Evolutionary conservation across 2,113 vertebrate species (phyloP).

Genomic region (Psettodes erumei): DNA sequence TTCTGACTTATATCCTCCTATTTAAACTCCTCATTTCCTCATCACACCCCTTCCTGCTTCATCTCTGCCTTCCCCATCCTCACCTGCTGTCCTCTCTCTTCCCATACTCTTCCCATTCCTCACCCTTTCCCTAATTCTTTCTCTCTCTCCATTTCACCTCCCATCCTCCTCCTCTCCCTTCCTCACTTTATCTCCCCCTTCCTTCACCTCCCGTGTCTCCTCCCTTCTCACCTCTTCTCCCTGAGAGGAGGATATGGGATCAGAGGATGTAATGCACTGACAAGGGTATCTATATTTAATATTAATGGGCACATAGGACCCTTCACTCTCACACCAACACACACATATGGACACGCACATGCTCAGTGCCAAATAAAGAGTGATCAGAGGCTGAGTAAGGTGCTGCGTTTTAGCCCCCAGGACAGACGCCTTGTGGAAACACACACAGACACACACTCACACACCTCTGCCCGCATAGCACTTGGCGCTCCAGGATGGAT

Average conservation of each 20-base stretch:
- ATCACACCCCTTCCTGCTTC: conserved; percentile 10
- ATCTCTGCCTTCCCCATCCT: conserved; percentile 7
- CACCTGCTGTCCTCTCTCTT: conserved; percentile 43
- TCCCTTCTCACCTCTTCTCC: conserved; percentile 76
- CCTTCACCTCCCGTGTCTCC: conserved; percentile 65
- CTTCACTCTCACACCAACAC: conserved; percentile 74
- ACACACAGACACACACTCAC: conserved; percentile 56
- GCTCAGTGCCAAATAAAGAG: conserved; percentile 92
- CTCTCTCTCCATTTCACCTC: conserved; percentile 37
- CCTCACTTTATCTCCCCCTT: conserved; percentile 64
- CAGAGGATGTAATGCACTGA: conserved; percentile 93
- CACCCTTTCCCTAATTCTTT: neutral
- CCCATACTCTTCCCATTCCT: conserved; percentile 22
- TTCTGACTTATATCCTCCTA: conserved; percentile 5
- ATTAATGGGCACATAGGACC: conserved; percentile 92
- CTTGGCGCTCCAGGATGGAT: conserved; percentile 90
- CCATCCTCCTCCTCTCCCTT: conserved; percentile 38
- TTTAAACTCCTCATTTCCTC: conserved; percentile 28
- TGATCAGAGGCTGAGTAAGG: conserved; percentile 85
- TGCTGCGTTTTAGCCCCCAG: conserved; percentile 80
- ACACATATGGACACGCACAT: conserved; percentile 67
- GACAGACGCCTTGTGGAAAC: conserved; percentile 89
- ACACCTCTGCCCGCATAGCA: conserved; percentile 54
- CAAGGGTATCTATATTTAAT: conserved; percentile 99
- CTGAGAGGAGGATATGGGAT: conserved; percentile 87